Evolutionary conservation across 1,140 invertebrate genomes (phyloP).

Genomic region (Caenorhabditis inopinata): DNA sequence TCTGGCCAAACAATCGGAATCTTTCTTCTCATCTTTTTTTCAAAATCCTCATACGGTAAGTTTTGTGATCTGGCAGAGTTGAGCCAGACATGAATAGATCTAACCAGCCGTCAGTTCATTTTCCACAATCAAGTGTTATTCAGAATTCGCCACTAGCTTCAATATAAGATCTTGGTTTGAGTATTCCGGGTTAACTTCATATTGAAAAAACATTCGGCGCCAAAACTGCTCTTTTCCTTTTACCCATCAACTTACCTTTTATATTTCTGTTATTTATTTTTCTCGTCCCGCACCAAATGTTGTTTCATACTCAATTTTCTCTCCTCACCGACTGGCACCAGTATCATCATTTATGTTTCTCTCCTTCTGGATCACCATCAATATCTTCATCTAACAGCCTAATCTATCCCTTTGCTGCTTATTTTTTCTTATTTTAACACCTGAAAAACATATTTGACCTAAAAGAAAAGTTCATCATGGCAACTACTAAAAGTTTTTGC

Average conservation of each 20-base stretch:
- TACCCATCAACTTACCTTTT: not conserved
- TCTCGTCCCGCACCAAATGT: conserved; percentile 7
- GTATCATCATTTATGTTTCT: not conserved
- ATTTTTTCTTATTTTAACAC: not conserved
- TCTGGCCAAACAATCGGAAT: no score
- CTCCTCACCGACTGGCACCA: conserved; percentile 8
- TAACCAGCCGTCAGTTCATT: not conserved
- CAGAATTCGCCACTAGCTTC: not conserved
- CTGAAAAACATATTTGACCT: no score
- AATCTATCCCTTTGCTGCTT: not conserved
- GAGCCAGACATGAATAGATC: no score
- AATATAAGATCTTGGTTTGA: no score
- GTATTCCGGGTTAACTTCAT: no score
- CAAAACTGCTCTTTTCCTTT: not conserved
- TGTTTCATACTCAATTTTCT: conserved; percentile 16
- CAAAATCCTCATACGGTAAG: no score
- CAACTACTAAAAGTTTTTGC: no score
- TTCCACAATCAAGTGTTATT: not conserved
- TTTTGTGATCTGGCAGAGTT: no score
- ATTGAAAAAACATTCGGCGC: not conserved
- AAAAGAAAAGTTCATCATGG: no score
- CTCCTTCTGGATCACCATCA: no score
- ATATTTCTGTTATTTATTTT: not conserved
- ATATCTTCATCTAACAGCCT: not conserved
- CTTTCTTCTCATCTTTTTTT: no score